phyloP scores from a whole-genome alignment of 2,888 invertebrate genomes.

The Rugalucina vietnamica region DNA sequence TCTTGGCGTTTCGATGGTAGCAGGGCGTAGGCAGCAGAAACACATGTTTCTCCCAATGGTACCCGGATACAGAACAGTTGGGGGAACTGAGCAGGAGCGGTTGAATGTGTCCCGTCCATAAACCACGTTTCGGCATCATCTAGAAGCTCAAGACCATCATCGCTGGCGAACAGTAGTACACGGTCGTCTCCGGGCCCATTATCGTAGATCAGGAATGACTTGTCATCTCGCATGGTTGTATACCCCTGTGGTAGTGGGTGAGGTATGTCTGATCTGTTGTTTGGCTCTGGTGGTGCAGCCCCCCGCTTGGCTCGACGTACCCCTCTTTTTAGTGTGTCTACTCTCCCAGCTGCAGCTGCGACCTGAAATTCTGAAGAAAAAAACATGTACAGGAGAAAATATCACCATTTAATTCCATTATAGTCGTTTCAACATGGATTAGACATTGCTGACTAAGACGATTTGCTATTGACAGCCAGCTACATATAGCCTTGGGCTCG shows the following conservation, averaged over 20 bases:
- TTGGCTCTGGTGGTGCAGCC: neutral
- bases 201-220: slow-evolving; percentile 25
- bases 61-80: slow-evolving; percentile 30
- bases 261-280: neutral
- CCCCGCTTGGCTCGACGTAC: slow-evolving; percentile 10
- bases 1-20: neutral
- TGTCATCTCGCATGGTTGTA: neutral
- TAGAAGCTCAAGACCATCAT: slow-evolving; percentile 19
- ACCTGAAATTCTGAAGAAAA: neutral
- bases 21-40: slow-evolving; percentile 5
- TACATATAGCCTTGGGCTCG: too few relatives aligned
- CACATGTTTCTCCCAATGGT: neutral
- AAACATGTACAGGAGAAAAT: too few relatives aligned
- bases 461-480: too few relatives aligned
- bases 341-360: neutral
- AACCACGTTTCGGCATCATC: slow-evolving; percentile 26
- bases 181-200: slow-evolving; percentile 1
- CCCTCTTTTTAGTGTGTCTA: neutral
- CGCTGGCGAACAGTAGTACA: slow-evolving; percentile 20
- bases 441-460: too few relatives aligned
- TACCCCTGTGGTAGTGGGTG: slow-evolving; percentile 20
- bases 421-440: too few relatives aligned
- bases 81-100: slow-evolving; percentile 22
- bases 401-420: too few relatives aligned
- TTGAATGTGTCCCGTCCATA: slow-evolving; percentile 38